Percentiles rank a stretch among this genome's conserved stretches.
Evolutionary conservation across 2,797 vertebrate species (phyloP).

Genomic region (Channallabes apus): DNA sequence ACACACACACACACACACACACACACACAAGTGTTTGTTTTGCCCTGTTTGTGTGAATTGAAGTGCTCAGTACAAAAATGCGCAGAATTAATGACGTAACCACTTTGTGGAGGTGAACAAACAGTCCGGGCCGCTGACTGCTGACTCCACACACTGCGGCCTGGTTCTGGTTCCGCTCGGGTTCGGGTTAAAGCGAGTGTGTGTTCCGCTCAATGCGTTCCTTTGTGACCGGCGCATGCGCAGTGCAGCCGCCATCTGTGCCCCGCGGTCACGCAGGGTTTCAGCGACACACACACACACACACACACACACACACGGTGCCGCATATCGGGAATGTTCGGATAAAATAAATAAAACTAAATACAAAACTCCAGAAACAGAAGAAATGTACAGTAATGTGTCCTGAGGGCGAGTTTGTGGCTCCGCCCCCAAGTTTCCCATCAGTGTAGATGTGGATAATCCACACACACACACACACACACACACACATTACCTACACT

Average conservation of each 20-base stretch:
- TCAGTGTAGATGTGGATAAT: no score
- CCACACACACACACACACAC: no score
- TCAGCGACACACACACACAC: not conserved
- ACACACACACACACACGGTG: not conserved
- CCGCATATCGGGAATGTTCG: not conserved
- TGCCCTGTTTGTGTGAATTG: constrained; percentile 21
- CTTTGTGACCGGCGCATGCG: constrained; percentile 44
- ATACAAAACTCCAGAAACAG: no score
- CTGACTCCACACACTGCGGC: not conserved
- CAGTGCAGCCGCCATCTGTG: constrained; percentile 31
- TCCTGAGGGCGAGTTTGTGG: no score
- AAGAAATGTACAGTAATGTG: no score
- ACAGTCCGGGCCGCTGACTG: no score
- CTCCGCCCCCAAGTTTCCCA: no score
- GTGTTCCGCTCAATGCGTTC: constrained; percentile 21
- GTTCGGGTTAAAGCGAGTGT: not conserved
- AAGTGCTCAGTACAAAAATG: not conserved
- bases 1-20: not conserved
- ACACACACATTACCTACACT: no score
- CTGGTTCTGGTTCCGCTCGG: no score
- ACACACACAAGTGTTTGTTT: constrained; percentile 12
- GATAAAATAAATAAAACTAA: not conserved
- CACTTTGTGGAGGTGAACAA: not conserved
- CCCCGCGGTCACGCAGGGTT: not conserved
- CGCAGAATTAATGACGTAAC: not conserved